phyloP scores from a whole-genome alignment of 2,888 invertebrate genomes.

The Oxyteleia sp. region DNA sequence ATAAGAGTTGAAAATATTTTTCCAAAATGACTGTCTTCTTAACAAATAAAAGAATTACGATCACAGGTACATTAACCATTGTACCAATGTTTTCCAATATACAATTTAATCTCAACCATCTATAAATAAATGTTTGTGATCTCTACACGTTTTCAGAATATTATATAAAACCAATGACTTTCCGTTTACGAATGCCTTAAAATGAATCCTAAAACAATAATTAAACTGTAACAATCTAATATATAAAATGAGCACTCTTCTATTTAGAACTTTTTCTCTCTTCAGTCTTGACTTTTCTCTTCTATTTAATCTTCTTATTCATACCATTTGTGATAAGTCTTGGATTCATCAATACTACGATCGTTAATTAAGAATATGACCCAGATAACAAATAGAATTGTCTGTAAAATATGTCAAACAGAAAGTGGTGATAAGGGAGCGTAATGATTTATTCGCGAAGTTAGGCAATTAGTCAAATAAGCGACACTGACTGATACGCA shows the following conservation, averaged over 20 bases:
- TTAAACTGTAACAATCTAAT: background rate
- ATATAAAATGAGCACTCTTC: background rate
- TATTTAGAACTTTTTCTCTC: conserved; percentile 32
- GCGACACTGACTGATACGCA: conserved; percentile 41
- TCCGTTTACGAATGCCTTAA: too few species aligned
- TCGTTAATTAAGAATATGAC: conserved; percentile 24
- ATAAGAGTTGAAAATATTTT: too few species aligned
- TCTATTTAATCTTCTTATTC: conserved; percentile 29
- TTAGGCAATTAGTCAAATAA: conserved; percentile 48
- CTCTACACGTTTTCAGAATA: too few species aligned
- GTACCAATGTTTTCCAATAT: too few species aligned
- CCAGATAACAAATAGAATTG: conserved; percentile 30
- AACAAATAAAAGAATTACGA: too few species aligned
- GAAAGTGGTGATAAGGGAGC: conserved; percentile 35
- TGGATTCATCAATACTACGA: conserved; percentile 41
- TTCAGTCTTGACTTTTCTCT: background rate
- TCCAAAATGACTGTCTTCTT: too few species aligned
- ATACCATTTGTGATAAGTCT: conserved; percentile 39
- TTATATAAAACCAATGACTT: too few species aligned
- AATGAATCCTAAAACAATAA: conserved; percentile 26
- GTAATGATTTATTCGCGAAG: conserved; percentile 24
- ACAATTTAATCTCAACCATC: too few species aligned
- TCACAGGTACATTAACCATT: too few species aligned
- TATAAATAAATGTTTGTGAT: too few species aligned
- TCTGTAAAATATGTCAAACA: conserved; percentile 23